A percentile compares a stretch with the other conserved stretches of the same genome.
Conservation (phyloP, 2,113 vertebrate species). For the Blennius ocellaris region DNA sequence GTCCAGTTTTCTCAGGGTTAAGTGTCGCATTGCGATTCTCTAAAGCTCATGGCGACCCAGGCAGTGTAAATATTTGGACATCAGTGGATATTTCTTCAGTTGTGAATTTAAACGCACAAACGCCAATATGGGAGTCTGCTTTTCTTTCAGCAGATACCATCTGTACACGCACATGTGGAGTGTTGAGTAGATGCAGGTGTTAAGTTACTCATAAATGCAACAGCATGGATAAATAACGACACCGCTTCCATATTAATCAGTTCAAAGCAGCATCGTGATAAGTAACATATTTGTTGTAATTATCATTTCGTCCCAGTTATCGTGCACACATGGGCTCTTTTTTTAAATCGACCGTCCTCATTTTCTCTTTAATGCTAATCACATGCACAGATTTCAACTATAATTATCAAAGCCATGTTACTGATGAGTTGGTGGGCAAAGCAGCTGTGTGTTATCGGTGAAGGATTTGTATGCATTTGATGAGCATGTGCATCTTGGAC, state of each 20-base stretch:
- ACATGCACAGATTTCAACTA: conserved; percentile 6
- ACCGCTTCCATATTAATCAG: conserved; percentile 30
- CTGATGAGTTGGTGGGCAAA: neutral
- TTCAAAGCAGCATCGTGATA: neutral
- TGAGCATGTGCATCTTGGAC: conserved; percentile 7
- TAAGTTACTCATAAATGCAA: conserved; percentile 20
- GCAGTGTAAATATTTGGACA: conserved; percentile 78
- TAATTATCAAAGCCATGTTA: conserved; percentile 23
- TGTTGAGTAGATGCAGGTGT: conserved; percentile 28
- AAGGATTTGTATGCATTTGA: neutral
- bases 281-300: conserved; percentile 8
- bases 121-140: conserved; percentile 65
- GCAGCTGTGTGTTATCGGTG: neutral
- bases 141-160: conserved; percentile 74
- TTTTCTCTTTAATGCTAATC: neutral
- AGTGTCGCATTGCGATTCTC: conserved; percentile 62
- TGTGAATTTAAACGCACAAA: conserved; percentile 67
- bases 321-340: neutral
- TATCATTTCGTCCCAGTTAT: conserved; percentile 3
- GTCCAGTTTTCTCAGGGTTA: conserved; percentile 53
- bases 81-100: conserved; percentile 69
- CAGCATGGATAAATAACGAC: conserved; percentile 26
- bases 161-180: conserved; percentile 52
- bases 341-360: neutral
- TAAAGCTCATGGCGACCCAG: conserved; percentile 54